Base-by-base conservation (phyloP, 2,888 invertebrate genomes). In the Coenonympha glycerion region DNA sequence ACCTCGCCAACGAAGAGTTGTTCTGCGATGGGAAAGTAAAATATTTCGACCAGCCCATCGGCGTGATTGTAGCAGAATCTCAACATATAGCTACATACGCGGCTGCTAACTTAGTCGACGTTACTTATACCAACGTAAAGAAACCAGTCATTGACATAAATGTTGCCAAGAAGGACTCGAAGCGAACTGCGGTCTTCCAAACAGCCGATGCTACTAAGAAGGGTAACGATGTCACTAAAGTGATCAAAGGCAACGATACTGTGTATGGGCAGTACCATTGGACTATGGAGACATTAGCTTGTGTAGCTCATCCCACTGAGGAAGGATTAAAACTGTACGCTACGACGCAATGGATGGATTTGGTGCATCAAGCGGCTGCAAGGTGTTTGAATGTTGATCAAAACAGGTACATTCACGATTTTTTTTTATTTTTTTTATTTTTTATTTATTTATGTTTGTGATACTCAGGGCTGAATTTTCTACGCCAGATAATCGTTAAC, bases 1-100 rank as follows among this genome's bases (percentile, higher is more conserved):
- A 60, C 18, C 44, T 49, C 6, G 51, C 45, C 0, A 60, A 70
- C 6, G 79, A 89, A 68, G 86, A 88, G 72, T 60, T 89, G 4
- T 75, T 89, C 48, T 89, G 88, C 53, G 79, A 78, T 47, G 85
- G 83, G 0, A 68, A 80, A 40, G 86, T 92, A 0, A 71, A 81
- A 52, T 91, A 88, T 65, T 90, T 88, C 49, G 89, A 90, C n/a
- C 93, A 93, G 68, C 88, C 92, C 0, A 63, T 92, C 6, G 93
- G 91, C 0, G 73, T 92, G 2, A 80, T 93, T 9, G 88, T 91
- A 0, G 93, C 92, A 11, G 80, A 79, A 40, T 80, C 76, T 16
- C 79, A 87, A 42, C 64, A 71, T 0, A 62, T 82, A 11, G 91
- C 91, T 0, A 76, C 85, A 41, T 68, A 59, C 52, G 91, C 90